Evolutionary conservation across 2,797 vertebrate genomes (phyloP).

Genomic region (Rhodeus uyekii): DNA sequence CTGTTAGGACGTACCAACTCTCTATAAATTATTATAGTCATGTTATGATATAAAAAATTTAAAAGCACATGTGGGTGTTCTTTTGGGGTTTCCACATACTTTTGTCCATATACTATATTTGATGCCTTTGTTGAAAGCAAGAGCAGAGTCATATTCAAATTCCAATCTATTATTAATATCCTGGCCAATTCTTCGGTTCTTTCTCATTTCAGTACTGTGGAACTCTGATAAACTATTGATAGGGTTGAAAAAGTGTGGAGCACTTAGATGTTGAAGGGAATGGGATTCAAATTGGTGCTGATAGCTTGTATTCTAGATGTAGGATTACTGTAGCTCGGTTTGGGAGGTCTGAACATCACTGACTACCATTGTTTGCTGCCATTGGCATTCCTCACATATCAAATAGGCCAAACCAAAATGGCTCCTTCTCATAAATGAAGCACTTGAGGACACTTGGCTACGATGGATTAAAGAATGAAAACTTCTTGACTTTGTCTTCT

Average conservation of each 20-base stretch:
- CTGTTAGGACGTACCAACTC: neutral
- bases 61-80: neutral
- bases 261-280: slow-evolving; percentile 3
- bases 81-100: neutral
- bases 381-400: slow-evolving; percentile 5
- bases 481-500: slow-evolving; percentile 12
- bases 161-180: slow-evolving; percentile 24
- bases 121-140: neutral
- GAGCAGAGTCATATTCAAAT: neutral
- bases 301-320: slow-evolving; percentile 13
- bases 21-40: neutral
- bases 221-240: slow-evolving; percentile 19
- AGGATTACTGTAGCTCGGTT: slow-evolving; percentile 7
- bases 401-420: slow-evolving; percentile 15
- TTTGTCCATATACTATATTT: neutral
- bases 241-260: neutral
- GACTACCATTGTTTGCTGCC: slow-evolving; percentile 19
- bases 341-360: slow-evolving; percentile 20
- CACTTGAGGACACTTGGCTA: slow-evolving; percentile 18
- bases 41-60: neutral
- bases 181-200: neutral
- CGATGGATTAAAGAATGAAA: slow-evolving; percentile 25
- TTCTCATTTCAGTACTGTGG: neutral
- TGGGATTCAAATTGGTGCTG: neutral
- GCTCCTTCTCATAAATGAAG: slow-evolving; percentile 6